Evolutionary conservation across 2,888 invertebrate genomes (phyloP).

Genomic region (Trissolcus brochymenae): DNA sequence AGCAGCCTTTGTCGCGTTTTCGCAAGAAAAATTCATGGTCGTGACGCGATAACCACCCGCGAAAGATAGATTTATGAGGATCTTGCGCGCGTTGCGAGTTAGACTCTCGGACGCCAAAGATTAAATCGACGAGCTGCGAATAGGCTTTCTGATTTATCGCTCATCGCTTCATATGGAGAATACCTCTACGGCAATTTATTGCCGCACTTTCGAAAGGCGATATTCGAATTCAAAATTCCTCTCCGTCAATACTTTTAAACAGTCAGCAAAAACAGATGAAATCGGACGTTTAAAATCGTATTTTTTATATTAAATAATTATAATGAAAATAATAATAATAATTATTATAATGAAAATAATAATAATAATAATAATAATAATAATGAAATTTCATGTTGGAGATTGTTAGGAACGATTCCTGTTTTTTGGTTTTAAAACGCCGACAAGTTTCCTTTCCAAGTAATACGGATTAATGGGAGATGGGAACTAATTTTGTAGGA

Average conservation of each 20-base stretch:
- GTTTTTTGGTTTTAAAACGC: too few species aligned
- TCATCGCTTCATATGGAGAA: constrained; percentile 30
- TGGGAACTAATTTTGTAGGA: too few species aligned
- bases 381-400: too few species aligned
- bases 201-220: constrained; percentile 31
- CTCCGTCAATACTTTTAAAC: neutral
- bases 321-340: too few species aligned
- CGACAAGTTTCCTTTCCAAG: too few species aligned
- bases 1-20: constrained; percentile 17
- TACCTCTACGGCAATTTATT: constrained; percentile 26
- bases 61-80: constrained; percentile 38
- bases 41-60: constrained; percentile 27
- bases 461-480: too few species aligned
- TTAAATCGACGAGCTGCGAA: constrained; percentile 39
- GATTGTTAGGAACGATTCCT: too few species aligned
- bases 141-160: constrained; percentile 36
- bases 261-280: neutral
- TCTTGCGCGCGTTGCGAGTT: constrained; percentile 26
- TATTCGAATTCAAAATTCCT: constrained; percentile 4
- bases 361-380: too few species aligned
- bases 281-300: neutral
- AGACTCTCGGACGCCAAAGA: constrained; percentile 39
- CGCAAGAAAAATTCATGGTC: constrained; percentile 44
- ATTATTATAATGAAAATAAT: too few species aligned
- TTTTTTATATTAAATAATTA: too few species aligned